phyloP scores from a whole-genome alignment of 2,797 vertebrate species.

The Gallinago nigripennis region DNA sequence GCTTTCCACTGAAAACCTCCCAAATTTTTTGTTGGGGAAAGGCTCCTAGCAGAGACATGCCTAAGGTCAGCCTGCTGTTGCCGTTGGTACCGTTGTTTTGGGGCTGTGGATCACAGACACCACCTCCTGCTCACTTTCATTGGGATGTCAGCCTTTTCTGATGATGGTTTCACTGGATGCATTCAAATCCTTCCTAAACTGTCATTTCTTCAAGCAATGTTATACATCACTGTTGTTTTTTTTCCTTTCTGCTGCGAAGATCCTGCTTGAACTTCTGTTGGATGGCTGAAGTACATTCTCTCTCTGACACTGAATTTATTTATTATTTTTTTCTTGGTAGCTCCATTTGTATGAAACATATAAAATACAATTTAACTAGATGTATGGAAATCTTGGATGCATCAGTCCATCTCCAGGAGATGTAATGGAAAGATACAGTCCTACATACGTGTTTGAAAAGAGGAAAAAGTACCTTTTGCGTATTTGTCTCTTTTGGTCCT shows the following conservation, averaged over 20 bases:
- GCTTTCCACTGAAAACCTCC: neutral
- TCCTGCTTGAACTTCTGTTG: neutral
- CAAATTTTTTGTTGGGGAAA: neutral
- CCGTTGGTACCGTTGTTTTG: neutral
- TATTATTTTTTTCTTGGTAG: neutral
- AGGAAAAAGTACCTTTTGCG: neutral
- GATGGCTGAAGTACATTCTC: neutral
- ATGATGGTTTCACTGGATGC: neutral
- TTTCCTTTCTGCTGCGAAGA: neutral
- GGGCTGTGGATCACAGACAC: neutral
- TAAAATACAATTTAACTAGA: neutral
- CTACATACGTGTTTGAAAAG: neutral
- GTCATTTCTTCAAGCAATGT: neutral
- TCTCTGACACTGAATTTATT: neutral
- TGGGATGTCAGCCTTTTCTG: neutral
- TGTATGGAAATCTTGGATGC: neutral
- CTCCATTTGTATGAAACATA: neutral
- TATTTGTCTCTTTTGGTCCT: neutral
- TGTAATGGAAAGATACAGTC: neutral
- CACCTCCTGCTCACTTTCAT: fast-evolving
- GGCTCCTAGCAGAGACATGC: neutral
- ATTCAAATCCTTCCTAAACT: neutral
- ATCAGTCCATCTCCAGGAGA: neutral
- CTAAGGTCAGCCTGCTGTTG: neutral
- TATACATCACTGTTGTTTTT: neutral